Conservation (phyloP, 92 coral and sea anemone genomes). For the Siderastrea radians region DNA sequence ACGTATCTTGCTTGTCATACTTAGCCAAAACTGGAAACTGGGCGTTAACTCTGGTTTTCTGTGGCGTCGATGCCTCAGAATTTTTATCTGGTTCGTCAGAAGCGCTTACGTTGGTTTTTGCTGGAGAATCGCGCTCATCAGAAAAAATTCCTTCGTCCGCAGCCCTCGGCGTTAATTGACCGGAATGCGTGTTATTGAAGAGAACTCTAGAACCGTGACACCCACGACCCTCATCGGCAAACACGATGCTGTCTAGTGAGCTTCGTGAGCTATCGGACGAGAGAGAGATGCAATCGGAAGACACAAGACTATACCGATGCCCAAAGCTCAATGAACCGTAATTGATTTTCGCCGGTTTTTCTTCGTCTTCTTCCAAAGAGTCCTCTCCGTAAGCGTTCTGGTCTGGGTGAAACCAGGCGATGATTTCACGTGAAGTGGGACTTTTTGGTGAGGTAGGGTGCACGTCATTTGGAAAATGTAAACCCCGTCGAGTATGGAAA, state of each 20-base stretch:
- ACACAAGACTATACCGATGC: conserved; percentile 97
- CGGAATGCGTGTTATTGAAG: background rate
- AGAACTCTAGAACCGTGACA: conserved; percentile 7
- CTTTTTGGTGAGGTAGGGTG: conserved; percentile 27
- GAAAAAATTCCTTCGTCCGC: conserved; percentile 85
- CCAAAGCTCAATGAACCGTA: conserved; percentile 86
- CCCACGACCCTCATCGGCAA: conserved; percentile 67
- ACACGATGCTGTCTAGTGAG: conserved; percentile 79
- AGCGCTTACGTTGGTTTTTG: background rate
- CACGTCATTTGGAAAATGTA: background rate
- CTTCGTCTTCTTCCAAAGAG: conserved; percentile 54
- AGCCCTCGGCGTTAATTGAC: conserved; percentile 44
- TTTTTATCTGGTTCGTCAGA: conserved; percentile 17
- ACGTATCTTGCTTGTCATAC: conserved; percentile 6
- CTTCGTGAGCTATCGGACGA: conserved; percentile 93
- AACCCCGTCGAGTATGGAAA: background rate
- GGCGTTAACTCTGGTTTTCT: conserved; percentile 26
- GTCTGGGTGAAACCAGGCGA: conserved; percentile 40
- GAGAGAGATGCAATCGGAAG: conserved; percentile 96
- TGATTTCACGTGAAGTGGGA: conserved; percentile 39
- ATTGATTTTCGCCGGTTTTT: conserved; percentile 67
- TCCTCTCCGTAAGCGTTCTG: conserved; percentile 39
- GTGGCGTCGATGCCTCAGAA: conserved; percentile 36
- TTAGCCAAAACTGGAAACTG: conserved; percentile 27
- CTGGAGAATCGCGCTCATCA: conserved; percentile 74